Base-by-base conservation (phyloP, 2,888 invertebrate species). In the Mantis religiosa region DNA sequence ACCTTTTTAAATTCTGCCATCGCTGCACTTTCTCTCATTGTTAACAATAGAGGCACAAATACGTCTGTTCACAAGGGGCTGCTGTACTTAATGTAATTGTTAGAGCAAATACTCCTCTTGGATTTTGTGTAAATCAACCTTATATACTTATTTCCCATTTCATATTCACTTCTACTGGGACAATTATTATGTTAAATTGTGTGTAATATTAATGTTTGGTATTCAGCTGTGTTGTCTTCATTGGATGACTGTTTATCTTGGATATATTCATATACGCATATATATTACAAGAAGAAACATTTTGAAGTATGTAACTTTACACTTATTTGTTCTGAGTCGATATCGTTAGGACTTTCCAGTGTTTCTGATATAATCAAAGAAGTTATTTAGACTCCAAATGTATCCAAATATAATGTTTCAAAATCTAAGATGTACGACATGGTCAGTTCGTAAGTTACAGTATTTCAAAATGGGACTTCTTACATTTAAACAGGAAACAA, bases 171-270 rank as follows among this genome's bases (percentile, higher is more conserved):
- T 71, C 25, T 71, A 71, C 54, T 71, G 54, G 54, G 54, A 71
- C 54, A 14, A 71, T 71, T 71, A 71, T 71, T 71, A 25, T 71
- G 54, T 71, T 71, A 84, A 84, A 54, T 28, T 71, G 34, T 82
- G 82, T 87, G 87, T 87, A 85, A 34, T 84, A 84, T 82, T 82
- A 82, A 82, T 87, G 82, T 82, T 87, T 87, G 87, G 87, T 87
- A 87, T 87, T 25, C 54, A 71, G 54, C 87, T 87, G 87, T 87
- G 82, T 82, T 87, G 84, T 84, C 30, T 15, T 28, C 81, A 87
- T 87, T 82, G 54, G 25, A 71, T 71, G 54, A 71, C 54, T 71
- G 54, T 71, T 41, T 41, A 71, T 71, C 54, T 20, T 71, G 54
- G 54, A 71, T 71, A 71, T 71, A 71, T 41, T 41, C 54, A 71